Evolutionary conservation across 2,797 vertebrate genomes (phyloP).

Genomic region (Pelobates cultripes): DNA sequence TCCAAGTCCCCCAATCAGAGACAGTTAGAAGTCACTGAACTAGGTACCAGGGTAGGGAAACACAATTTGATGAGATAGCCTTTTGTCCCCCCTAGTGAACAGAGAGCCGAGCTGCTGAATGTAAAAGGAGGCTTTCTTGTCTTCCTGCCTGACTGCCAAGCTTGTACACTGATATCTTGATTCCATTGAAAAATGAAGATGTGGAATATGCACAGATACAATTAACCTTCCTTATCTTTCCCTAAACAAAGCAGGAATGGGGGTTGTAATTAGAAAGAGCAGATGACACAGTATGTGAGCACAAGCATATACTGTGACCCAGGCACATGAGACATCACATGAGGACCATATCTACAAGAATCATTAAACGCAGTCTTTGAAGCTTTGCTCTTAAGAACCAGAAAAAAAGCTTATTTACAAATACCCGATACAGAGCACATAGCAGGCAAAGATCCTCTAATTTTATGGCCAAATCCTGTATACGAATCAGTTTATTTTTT

Average conservation of each 20-base stretch:
- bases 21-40: constrained; percentile 75
- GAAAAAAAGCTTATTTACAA: constrained; percentile 20
- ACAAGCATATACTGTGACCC: constrained; percentile 19
- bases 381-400: constrained; percentile 28
- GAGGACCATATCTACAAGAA: constrained; percentile 16
- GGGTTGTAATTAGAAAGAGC: constrained; percentile 31
- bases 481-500: constrained; percentile 1
- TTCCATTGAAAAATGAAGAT: constrained; percentile 44
- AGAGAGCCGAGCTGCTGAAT: constrained; percentile 55
- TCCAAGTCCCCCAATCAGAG: constrained; percentile 72
- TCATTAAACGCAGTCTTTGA: constrained; percentile 37
- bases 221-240: constrained; percentile 45
- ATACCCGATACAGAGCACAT: constrained; percentile 26
- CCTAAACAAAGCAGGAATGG: constrained; percentile 42
- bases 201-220: constrained; percentile 27
- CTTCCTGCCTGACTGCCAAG: constrained; percentile 49
- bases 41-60: constrained; percentile 71
- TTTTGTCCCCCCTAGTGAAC: constrained; percentile 61
- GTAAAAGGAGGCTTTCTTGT: constrained; percentile 59
- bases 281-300: constrained; percentile 15
- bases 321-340: constrained; percentile 34
- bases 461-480: constrained; percentile 1
- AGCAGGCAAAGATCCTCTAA: constrained; percentile 16
- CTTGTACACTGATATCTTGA: constrained; percentile 41
- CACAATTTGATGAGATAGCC: constrained; percentile 84